Base-by-base conservation (phyloP, 2,888 invertebrate genomes). In the Rhingia rostrata region DNA sequence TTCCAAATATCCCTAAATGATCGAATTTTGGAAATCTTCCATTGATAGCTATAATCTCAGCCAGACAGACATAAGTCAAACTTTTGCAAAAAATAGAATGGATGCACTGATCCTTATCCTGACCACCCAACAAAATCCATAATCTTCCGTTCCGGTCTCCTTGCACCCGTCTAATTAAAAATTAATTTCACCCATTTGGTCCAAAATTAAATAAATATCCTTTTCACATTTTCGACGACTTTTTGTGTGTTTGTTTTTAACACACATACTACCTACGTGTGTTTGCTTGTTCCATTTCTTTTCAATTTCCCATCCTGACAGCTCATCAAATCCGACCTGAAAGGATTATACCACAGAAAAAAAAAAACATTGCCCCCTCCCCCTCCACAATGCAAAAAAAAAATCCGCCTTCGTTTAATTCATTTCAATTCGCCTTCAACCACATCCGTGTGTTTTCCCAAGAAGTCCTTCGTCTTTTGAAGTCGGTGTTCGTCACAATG, bases 311-410 rank as follows among this genome's bases (percentile, higher is more conserved):
- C 30, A 49, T 75, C 74, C 80, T 75, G 80, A 70, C 74, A 80
- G 74, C 80, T 70, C 84, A 80, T 84, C 84, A 80, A 84, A 84
- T 80, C 69, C 58, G 37, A 70, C 49, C 61, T 51, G 64, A 78
- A 80, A 80, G 74, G 80, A 84, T 80, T 43, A 84, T 66, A 69
- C 58, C 47, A 10, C 56, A 66, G 41, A 58, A 69, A 5, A 51
- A 77, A 39, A 47, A 74, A 47, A 39, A 10, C 45, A 56, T 56
- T 39, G 39, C 41, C 30, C 47, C 41, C n/a, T 30, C 63, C 32
- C 41, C 41, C 39, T 4, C 49, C n/a, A 22, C 41, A 39, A 45
- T 53, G 30, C 14, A 51, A 43, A 53, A 60, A 53, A 43, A 53
- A 54, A 6, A 39, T 60, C 61, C 70, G 53, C 51, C 74, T 70